Evolutionary conservation across 2,888 invertebrate genomes (phyloP), one percentile per base, ranked within the genome.

Genomic region (Nematopogon swammerdamellus): DNA sequence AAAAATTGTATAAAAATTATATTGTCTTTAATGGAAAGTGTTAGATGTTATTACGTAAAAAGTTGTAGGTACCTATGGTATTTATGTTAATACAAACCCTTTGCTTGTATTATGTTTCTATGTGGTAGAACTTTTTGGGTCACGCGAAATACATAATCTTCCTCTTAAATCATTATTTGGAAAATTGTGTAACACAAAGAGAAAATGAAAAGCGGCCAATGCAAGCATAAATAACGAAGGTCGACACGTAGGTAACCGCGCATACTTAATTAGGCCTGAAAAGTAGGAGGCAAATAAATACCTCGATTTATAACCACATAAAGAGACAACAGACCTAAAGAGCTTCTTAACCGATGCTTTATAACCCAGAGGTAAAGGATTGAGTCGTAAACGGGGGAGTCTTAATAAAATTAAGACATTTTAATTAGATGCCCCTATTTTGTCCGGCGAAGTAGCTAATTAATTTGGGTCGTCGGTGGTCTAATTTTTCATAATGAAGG

Each of bases 401-500:
- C 53, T 57, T 63, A 72, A 75, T 77, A 74, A 75, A 76, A 75
- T 76, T 74, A 76, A 69, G 73, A 76, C 77, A 72, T 75, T 77
- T 77, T 76, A 72, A 77, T 74, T 70, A 70, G 62, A 60, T 63
- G 63, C 66, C 70, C 70, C 74, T 73, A 75, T 76, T 77, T 76
- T 75, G 77, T 74, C 68, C 67, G 68, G 60, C 63, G 57, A 60
- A 62, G 49, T 50, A 62, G 61, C 58, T 68, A 68, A 70, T 68
- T 65, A 66, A 53, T 51, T 52, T 49, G 55, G 54, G 55, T 56
- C 60, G 69, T 68, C 71, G 72, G 75, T 75, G 73, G 75, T 73
- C 74, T 68, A 61, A 65, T 66, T 68, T 63, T 70, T 72, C 69
- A 70, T 69, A 72, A 76, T 77, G 69, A 76, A 76, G 71, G 71